phyloP scores from a whole-genome alignment of 2,797 vertebrate species.

The Aplochiton taeniatus region DNA sequence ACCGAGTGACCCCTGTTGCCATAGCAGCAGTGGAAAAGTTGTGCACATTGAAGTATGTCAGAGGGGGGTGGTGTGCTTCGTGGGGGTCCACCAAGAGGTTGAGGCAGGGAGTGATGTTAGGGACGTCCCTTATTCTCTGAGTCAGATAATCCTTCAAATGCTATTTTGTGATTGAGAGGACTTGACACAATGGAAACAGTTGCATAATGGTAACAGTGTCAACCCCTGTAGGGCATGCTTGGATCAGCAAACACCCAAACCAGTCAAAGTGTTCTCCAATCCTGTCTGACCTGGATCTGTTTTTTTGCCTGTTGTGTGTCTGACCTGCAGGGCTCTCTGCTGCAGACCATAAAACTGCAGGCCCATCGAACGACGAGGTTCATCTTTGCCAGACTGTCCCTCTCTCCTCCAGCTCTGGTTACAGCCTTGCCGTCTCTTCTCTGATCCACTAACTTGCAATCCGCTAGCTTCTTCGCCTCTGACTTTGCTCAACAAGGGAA shows the following conservation, averaged over 20 bases:
- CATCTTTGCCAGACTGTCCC: constrained; percentile 55
- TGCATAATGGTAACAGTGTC: no score
- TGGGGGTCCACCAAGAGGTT: not conserved
- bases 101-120: constrained; percentile 25
- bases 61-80: not conserved
- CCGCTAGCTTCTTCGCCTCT: constrained; percentile 81
- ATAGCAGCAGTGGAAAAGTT: constrained; percentile 3
- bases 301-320: constrained; percentile 9
- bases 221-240: no score
- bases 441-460: constrained; percentile 65
- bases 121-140: constrained; percentile 19
- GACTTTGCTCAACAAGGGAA: constrained; percentile 65
- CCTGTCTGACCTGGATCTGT: not conserved
- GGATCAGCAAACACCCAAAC: no score
- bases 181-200: no score
- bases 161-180: no score
- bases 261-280: no score
- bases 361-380: constrained; percentile 84
- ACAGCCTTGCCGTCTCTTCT: constrained; percentile 59
- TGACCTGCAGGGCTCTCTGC: constrained; percentile 56
- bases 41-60: constrained; percentile 25
- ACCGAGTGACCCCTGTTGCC: constrained; percentile 11
- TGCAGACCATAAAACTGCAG: constrained; percentile 66
- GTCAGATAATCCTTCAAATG: no score
- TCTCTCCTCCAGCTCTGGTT: constrained; percentile 66